Base-by-base conservation (phyloP, 2,888 invertebrate genomes). In the Campopleginae sp. region DNA sequence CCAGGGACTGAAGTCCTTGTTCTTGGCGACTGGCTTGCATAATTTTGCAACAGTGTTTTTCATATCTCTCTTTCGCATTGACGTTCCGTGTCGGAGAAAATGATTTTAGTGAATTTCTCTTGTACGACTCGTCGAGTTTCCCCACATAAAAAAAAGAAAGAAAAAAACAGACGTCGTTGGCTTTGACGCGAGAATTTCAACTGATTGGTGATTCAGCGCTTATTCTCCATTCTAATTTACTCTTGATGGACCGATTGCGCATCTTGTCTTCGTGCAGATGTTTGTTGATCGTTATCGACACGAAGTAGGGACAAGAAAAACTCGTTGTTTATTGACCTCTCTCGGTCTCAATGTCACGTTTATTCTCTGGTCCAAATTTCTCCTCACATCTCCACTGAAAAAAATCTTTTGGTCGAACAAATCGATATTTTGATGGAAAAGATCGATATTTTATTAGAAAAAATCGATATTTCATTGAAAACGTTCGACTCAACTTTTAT, bases 171-270 rank as follows among this genome's bases (percentile, higher is more conserved):
- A 58, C 10, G 58, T 27, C 58, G 48, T 61, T 46, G 31, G 51
- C 31, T 46, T 65, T n/a, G 58, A 14, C 42, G 19, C 51, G 46
- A 68, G 74, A 68, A 80, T 33, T 80, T 58, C 66, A 74, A 44
- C 80, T 74, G 80, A 74, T 80, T 74, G 74, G 54, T 80, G 80
- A 80, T 75, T 80, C 80, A 80, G 66, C 74, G 66, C 42, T 17
- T 74, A n/a, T 82, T 31, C 42, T 33, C n/a, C 3, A 38, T 61
- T 63, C 80, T 80, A 7, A 78, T 68, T 78, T 61, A 68, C 23
- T 31, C 51, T 48, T 42, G 33, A n/a, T 19, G 42, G 42, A 27
- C 58, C 27, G 23, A 78, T 68, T 68, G 38, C 31, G n/a, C 61
- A n/a, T 33, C 51, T 65, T 33, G 42, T 72, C 38, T 38, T 71